These are phyloP conservation scores for Berghia stephanieae DNA, from an alignment of 1,140 invertebrate genomes.

Conservation along the genomic window DNA sequence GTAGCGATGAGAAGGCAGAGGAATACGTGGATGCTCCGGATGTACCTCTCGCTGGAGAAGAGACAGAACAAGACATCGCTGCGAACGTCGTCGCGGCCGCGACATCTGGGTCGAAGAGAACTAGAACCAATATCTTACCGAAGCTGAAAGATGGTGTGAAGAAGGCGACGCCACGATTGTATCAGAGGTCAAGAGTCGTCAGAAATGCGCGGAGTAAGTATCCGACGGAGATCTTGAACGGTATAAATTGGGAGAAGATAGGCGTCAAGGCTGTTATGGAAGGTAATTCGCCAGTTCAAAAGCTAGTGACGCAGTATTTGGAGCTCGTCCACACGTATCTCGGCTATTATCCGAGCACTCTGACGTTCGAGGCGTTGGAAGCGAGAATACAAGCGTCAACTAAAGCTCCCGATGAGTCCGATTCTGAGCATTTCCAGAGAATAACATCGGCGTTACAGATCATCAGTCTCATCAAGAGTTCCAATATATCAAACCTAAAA, in stretches of 20 bases:
- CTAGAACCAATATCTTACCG: not conserved
- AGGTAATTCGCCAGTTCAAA: no score
- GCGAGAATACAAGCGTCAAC: not conserved
- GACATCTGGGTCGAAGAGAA: not conserved
- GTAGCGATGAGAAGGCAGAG: no score
- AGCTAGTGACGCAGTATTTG: not conserved
- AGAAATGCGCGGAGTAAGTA: not conserved
- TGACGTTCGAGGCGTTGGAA: not conserved
- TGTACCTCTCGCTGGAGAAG: no score
- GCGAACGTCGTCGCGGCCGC: not conserved
- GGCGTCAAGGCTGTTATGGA: not conserved
- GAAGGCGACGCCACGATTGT: not conserved
- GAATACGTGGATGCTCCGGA: no score
- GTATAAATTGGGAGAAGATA: not conserved
- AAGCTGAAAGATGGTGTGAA: not conserved
- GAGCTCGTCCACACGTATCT: not conserved
- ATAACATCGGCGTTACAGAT: no score
- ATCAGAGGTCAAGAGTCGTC: constrained; percentile 12
- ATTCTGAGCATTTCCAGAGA: constrained; percentile 21
- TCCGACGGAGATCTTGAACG: constrained; percentile 5
- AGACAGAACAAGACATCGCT: no score
- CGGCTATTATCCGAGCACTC: not conserved
- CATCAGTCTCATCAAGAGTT: no score
- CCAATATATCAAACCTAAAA: no score
- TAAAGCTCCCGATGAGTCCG: constrained; percentile 11